These are phyloP conservation scores for Meteorus sp. DNA, from an alignment of 1,140 invertebrate species.

Conservation along the genomic window DNA sequence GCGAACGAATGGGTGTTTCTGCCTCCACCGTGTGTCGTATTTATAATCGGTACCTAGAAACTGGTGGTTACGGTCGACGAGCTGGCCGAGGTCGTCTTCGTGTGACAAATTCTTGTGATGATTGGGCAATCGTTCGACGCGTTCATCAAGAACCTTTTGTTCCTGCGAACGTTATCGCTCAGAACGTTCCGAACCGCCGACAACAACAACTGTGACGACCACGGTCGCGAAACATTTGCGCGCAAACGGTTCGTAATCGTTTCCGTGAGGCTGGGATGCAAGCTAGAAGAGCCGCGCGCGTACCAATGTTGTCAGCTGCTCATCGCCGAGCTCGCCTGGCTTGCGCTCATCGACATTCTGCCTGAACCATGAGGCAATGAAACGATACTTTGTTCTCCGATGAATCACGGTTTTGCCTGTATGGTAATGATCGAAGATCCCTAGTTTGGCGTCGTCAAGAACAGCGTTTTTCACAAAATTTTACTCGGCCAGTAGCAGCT, in stretches of 20 bases:
- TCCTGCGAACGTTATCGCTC: conserved; percentile 7
- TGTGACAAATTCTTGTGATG: no score
- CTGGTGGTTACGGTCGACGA: no score
- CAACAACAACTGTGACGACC: conserved; percentile 10
- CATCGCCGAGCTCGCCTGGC: conserved; percentile 17
- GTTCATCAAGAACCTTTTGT: no score
- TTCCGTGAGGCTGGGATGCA: conserved; percentile 12
- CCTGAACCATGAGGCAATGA: conserved; percentile 22
- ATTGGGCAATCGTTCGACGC: no score
- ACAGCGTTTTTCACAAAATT: conserved; percentile 36
- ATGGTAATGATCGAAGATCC: conserved; percentile 20
- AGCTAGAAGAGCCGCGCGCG: conserved; percentile 7
- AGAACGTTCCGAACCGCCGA: no score
- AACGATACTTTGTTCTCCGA: conserved; percentile 26
- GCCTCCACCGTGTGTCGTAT: no score
- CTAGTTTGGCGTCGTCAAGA: conserved; percentile 35
- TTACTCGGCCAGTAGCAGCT: no score
- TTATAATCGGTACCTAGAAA: no score
- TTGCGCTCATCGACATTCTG: conserved; percentile 19
- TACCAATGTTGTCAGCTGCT: conserved; percentile 19
- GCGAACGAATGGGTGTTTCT: no score
- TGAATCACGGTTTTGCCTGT: conserved; percentile 22
- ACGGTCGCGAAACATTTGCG: conserved; percentile 12
- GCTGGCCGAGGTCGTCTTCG: no score
- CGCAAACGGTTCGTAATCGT: conserved; percentile 15